phyloP scores from a whole-genome alignment of 2,113 vertebrate genomes.

The human (Homo sapiens) region DNA sequence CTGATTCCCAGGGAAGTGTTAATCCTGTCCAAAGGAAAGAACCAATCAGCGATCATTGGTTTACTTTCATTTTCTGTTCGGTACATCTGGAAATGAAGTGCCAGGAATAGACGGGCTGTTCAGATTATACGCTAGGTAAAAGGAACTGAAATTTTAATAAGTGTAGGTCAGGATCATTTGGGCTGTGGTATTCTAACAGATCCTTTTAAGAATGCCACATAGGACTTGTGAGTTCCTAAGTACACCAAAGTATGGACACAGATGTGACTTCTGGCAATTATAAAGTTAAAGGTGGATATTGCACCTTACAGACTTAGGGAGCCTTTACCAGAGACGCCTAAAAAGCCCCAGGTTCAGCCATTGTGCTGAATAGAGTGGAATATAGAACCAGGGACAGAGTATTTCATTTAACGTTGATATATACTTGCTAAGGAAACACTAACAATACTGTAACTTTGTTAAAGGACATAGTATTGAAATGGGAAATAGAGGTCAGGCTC shows the following conservation, averaged over 20 bases:
- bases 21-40: background rate
- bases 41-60: background rate
- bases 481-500: slow-evolving; percentile 52
- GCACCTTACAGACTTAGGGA: slow-evolving; percentile 23
- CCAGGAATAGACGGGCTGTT: slow-evolving; percentile 23
- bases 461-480: slow-evolving; percentile 55
- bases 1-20: background rate
- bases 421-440: slow-evolving; percentile 65
- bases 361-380: slow-evolving; percentile 57
- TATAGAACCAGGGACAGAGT: slow-evolving; percentile 41
- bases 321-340: slow-evolving; percentile 13
- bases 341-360: background rate
- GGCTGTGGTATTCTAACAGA: background rate
- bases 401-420: slow-evolving; percentile 34
- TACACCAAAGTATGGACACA: background rate
- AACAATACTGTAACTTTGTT: slow-evolving; percentile 43
- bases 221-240: background rate
- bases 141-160: background rate
- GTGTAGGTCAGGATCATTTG: background rate
- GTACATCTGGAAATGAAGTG: slow-evolving; percentile 39
- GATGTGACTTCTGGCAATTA: background rate
- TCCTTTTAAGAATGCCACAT: background rate
- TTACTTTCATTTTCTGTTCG: slow-evolving; percentile 42
- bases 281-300: slow-evolving; percentile 33
- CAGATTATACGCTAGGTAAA: background rate